Conservation (phyloP, 2,888 invertebrate genomes). For the Thereva nobilitata region DNA sequence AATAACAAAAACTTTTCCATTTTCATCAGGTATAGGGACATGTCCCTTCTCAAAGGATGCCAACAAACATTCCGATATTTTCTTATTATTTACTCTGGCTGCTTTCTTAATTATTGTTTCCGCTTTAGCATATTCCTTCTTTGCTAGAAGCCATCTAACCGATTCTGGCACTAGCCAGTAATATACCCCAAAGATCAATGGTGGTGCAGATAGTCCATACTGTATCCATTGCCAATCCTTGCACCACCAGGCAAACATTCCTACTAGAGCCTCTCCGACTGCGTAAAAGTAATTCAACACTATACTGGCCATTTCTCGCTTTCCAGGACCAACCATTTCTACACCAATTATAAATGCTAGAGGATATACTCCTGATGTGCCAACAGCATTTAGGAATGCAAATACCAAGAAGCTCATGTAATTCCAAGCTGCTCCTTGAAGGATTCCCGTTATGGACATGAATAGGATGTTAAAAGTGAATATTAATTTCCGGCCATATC, state of each 20-base stretch:
- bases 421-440: conserved; percentile 61
- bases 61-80: conserved; percentile 58
- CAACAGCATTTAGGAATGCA: conserved; percentile 64
- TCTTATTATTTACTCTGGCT: conserved; percentile 62
- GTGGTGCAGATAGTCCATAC: conserved; percentile 64
- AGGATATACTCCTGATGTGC: conserved; percentile 66
- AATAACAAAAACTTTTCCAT: conserved; percentile 27
- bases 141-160: conserved; percentile 67
- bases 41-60: conserved; percentile 54
- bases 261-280: conserved; percentile 66
- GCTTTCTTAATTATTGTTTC: conserved; percentile 62
- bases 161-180: conserved; percentile 70
- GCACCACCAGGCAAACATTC: conserved; percentile 64
- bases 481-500: conserved; percentile 64
- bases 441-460: conserved; percentile 64
- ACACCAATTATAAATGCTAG: conserved; percentile 66
- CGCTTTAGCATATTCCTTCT: conserved; percentile 62
- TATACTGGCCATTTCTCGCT: conserved; percentile 66
- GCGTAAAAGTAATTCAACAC: conserved; percentile 69
- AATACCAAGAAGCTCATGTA: conserved; percentile 62
- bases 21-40: conserved; percentile 3
- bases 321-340: conserved; percentile 67
- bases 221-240: conserved; percentile 66
- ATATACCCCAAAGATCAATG: conserved; percentile 63
- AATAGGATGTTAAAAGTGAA: conserved; percentile 64